Percentiles rank a stretch among this genome's conserved stretches.
phyloP scores from a whole-genome alignment of 1,140 invertebrate genomes.

The Plectrocnemia conspersa region DNA sequence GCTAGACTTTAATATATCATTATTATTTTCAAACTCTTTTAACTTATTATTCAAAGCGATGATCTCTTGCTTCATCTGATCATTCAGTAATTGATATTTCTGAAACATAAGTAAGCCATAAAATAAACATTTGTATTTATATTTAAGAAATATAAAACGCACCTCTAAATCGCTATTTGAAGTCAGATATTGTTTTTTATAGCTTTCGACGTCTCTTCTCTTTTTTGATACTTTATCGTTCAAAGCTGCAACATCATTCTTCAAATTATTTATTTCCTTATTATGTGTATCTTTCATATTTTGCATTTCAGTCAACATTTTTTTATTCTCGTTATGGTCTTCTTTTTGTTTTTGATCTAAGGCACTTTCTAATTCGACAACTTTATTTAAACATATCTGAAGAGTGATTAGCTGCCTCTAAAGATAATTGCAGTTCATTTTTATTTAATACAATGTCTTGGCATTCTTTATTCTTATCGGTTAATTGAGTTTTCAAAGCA shows the following conservation, averaged over 20 bases:
- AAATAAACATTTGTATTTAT: background rate
- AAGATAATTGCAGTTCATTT: constrained; percentile 44
- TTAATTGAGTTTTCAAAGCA: constrained; percentile 44
- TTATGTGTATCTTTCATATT: constrained; percentile 39
- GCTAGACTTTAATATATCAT: constrained; percentile 17
- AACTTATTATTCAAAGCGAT: constrained; percentile 23
- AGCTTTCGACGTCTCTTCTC: constrained; percentile 43
- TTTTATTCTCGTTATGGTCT: constrained; percentile 44
- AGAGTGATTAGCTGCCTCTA: constrained; percentile 42
- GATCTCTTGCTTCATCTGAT: constrained; percentile 22
- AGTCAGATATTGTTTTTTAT: constrained; percentile 42
- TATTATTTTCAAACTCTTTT: constrained; percentile 22
- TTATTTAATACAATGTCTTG: constrained; percentile 46
- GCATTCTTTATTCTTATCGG: constrained; percentile 49
- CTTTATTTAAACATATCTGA: constrained; percentile 44
- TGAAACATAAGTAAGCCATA: constrained; percentile 5
- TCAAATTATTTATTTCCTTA: constrained; percentile 39
- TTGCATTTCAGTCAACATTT: constrained; percentile 45
- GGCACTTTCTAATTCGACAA: constrained; percentile 43
- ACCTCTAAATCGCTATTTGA: constrained; percentile 48
- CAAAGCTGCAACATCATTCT: constrained; percentile 42
- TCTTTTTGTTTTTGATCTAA: constrained; percentile 40
- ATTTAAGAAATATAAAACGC: constrained; percentile 23
- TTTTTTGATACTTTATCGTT: constrained; percentile 43
- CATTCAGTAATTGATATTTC: constrained; percentile 21